These are phyloP conservation scores for Crotalus viridis DNA, from an alignment of 2,113 vertebrate species.

Conservation along the genomic window DNA sequence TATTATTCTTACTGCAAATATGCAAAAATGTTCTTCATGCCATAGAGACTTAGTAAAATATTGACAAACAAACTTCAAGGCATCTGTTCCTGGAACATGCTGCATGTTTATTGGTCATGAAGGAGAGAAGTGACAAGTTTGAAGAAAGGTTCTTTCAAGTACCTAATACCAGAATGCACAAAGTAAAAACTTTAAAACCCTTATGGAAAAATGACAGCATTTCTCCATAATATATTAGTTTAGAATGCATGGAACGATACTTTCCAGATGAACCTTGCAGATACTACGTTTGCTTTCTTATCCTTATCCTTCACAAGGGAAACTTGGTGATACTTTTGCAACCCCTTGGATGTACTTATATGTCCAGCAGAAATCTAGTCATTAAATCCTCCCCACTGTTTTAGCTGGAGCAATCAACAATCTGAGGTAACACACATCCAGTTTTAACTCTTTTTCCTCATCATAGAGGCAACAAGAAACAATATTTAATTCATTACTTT, in stretches of 20 bases:
- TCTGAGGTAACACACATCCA: not conserved
- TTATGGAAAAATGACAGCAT: not conserved
- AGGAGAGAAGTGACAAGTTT: not conserved
- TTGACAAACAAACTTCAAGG: not conserved
- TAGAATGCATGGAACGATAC: not conserved
- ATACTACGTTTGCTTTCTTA: not conserved
- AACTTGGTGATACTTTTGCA: not conserved
- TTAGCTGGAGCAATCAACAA: not conserved
- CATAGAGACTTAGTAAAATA: not conserved
- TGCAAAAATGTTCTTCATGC: not conserved
- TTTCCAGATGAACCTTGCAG: not conserved
- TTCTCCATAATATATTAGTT: not conserved
- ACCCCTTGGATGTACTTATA: not conserved
- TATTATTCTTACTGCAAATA: not conserved
- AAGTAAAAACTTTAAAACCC: not conserved
- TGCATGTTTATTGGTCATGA: not conserved
- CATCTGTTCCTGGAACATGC: not conserved
- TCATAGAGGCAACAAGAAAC: not conserved
- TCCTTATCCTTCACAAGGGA: not conserved
- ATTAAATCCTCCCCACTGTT: not conserved
- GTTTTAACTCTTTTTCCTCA: not conserved
- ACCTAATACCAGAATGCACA: not conserved
- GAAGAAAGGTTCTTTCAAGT: not conserved
- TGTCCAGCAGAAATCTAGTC: not conserved
- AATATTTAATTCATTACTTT: not conserved